Evolutionary conservation across 2,797 vertebrate genomes (phyloP).

Genomic region (Pseudomugil tenellus): DNA sequence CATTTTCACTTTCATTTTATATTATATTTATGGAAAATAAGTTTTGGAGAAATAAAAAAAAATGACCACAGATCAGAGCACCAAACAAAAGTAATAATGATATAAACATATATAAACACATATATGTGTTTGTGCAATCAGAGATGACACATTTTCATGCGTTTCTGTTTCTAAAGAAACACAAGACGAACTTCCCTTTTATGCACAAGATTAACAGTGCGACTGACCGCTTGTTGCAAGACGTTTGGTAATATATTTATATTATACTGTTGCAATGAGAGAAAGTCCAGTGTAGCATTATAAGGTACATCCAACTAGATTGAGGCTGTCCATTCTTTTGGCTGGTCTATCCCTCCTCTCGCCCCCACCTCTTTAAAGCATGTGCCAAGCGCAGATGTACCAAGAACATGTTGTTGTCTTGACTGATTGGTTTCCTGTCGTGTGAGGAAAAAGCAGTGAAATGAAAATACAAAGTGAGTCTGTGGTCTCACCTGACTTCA

Average conservation of each 20-base stretch:
- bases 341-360: background rate
- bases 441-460: slow-evolving; percentile 43
- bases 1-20: background rate
- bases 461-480: slow-evolving; percentile 16
- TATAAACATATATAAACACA: no score
- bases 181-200: slow-evolving; percentile 9
- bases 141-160: background rate
- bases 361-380: background rate
- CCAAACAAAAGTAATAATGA: background rate
- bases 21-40: background rate
- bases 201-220: background rate
- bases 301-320: background rate
- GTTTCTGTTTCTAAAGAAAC: slow-evolving; percentile 8
- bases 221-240: background rate
- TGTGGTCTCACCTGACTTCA: slow-evolving; percentile 78
- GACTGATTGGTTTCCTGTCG: slow-evolving; percentile 77
- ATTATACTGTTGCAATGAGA: background rate
- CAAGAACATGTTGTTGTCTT: slow-evolving; percentile 42
- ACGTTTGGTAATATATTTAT: background rate
- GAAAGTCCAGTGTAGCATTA: background rate
- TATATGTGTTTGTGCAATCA: slow-evolving; percentile 10
- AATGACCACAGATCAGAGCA: no score
- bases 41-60: no score
- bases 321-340: background rate
- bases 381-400: background rate